These are phyloP conservation scores for Cardiocondyla obscurior DNA, from an alignment of 1,140 invertebrate species.

Conservation along the genomic window DNA sequence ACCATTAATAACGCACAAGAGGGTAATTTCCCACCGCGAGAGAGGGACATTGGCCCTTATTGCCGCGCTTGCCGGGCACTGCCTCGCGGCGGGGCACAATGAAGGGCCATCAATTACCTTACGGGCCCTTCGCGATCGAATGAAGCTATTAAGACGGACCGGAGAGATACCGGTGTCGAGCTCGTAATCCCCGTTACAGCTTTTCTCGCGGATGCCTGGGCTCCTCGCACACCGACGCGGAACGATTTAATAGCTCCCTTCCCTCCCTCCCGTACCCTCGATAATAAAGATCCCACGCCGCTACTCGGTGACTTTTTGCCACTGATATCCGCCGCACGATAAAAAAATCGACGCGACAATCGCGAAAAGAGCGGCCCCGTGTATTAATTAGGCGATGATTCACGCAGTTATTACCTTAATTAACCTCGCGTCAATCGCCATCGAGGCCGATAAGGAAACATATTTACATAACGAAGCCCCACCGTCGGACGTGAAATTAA, in stretches of 20 bases:
- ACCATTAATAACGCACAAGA: conserved; percentile 51
- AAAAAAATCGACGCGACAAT: not conserved
- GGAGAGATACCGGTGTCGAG: not conserved
- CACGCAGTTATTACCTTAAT: conserved; percentile 29
- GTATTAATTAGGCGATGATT: conserved; percentile 41
- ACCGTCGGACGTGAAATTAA: too few species aligned
- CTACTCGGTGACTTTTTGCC: not conserved
- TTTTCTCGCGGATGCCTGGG: conserved; percentile 18
- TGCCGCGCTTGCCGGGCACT: not conserved
- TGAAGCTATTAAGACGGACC: conserved; percentile 51
- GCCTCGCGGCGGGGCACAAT: conserved; percentile 35
- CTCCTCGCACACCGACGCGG: not conserved
- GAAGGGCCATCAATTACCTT: conserved; percentile 53
- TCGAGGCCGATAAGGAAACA: not conserved
- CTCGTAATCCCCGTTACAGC: conserved; percentile 45
- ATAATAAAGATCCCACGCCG: not conserved
- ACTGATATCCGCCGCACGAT: conserved; percentile 1
- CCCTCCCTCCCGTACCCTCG: too few species aligned
- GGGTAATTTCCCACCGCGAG: conserved; percentile 38
- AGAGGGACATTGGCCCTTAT: conserved; percentile 27
- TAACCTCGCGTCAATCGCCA: conserved; percentile 17
- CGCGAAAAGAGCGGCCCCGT: not conserved
- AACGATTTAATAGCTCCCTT: conserved; percentile 41
- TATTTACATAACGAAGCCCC: not conserved
- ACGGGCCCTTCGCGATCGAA: conserved; percentile 47